Base-by-base conservation (phyloP, 2,888 invertebrate species). In the Drosophila kuntzei region DNA sequence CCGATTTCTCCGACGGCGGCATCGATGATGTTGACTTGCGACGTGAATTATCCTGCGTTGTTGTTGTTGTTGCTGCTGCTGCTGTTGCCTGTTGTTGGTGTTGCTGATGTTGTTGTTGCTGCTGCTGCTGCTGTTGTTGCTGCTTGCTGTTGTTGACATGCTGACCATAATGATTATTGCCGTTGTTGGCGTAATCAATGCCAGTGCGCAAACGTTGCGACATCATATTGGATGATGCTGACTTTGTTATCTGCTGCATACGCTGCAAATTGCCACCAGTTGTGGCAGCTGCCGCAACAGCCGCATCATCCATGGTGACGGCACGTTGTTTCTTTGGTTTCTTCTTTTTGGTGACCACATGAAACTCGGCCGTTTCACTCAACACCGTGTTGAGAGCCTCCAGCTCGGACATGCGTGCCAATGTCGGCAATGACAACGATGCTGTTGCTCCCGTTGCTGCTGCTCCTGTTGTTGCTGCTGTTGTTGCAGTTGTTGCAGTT, bases 1-100 rank as follows among this genome's bases (percentile, higher is more conserved):
- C 96, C 90, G 96, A 96, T 92, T 96, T 96, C 89, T 97, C 97
- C 85, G 95, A 95, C 70, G 96, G 96, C 58, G 97, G 97, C 93
- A 95, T 95, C 54, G 95, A 95, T 70, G 95, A 95, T 20, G 96
- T 95, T n/a, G 95, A 95, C 92, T 95, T 95, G 81, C 95, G 93
- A 77, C 94, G 93, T 5, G 91, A 90, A 71, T 91, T 90, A 53
- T 91, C 91, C 59, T 89, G 64, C n/a, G 63, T 37, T 9, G 12
- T 25, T 84, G 68, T 18, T 73, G 66, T 12, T 65, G 61, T 43
- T 53, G 69, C 3, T 5, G 57, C 36, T 43, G 61, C 11, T 51
- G 49, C 37, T 37, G 69, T 12, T 46, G 53, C 4, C 2, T 50
- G 64, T 16, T 37, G 73, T 14, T 36, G 51, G 1, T 12, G 55